Conservation (phyloP, 2,888 invertebrate genomes). For the Sisyra terminalis region DNA sequence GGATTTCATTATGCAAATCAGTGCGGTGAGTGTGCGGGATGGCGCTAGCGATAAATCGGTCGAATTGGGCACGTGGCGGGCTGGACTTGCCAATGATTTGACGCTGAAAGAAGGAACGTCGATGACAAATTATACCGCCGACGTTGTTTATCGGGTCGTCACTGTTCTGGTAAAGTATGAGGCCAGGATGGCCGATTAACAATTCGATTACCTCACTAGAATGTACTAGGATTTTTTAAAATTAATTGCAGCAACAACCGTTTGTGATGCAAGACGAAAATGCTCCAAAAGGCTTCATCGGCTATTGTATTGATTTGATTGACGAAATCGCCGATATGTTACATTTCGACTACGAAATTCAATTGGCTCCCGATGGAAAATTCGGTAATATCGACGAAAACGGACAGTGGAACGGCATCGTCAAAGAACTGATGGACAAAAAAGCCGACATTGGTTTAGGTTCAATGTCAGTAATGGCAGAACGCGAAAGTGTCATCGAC, state of each 20-base stretch:
- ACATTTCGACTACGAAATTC: slow-evolving; percentile 81
- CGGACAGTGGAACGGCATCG: slow-evolving; percentile 43
- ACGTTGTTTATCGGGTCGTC: slow-evolving; percentile 71
- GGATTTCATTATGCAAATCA: slow-evolving; percentile 56
- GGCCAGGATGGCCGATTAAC: no score
- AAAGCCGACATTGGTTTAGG: slow-evolving; percentile 87
- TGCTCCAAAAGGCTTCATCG: slow-evolving; percentile 50
- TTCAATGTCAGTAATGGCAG: slow-evolving; percentile 93
- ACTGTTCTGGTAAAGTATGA: slow-evolving; percentile 58
- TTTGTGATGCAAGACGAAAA: slow-evolving; percentile 58
- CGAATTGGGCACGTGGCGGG: slow-evolving; percentile 59
- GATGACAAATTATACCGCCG: slow-evolving; percentile 60
- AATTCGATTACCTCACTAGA: no score
- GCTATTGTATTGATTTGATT: slow-evolving; percentile 91
- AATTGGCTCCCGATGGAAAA: slow-evolving; percentile 59
- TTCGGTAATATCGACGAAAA: slow-evolving; percentile 84
- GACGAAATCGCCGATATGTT: slow-evolving; percentile 70
- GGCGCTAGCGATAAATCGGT: slow-evolving; percentile 56
- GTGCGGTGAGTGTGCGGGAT: slow-evolving; percentile 52
- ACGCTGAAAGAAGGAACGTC: slow-evolving; percentile 44
- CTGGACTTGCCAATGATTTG: slow-evolving; percentile 52
- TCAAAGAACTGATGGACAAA: slow-evolving; percentile 29
- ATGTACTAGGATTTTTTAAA: no score
- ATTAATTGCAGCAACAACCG: slow-evolving; percentile 52
- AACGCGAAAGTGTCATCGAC: slow-evolving; percentile 90